Percentiles rank a stretch among this genome's conserved stretches.
These are phyloP conservation scores for Drosophila antonietae DNA, from an alignment of 2,888 invertebrate genomes.

Conservation along the genomic window DNA sequence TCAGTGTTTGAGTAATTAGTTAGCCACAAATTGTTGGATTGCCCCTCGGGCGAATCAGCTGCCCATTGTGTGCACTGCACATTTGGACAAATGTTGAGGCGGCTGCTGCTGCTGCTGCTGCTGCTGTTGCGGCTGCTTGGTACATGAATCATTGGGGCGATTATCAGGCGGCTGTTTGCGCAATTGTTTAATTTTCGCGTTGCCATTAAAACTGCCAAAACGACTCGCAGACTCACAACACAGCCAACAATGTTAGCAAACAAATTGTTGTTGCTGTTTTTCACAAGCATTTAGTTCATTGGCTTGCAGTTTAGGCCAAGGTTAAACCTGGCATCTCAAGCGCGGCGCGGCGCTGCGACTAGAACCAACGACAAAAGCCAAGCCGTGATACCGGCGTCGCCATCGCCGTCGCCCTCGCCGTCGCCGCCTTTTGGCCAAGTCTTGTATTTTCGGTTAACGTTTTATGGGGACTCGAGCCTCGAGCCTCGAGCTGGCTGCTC, in stretches of 20 bases:
- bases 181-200: conserved; percentile 81
- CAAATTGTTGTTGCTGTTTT: conserved; percentile 56
- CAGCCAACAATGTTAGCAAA: conserved; percentile 55
- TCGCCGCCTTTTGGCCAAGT: conserved; percentile 17
- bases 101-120: conserved; percentile 1
- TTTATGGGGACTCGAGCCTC: conserved; percentile 27
- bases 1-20: conserved; percentile 49
- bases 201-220: conserved; percentile 72
- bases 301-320: conserved; percentile 83
- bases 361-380: conserved; percentile 57
- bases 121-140: conserved; percentile 28
- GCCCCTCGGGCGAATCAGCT: conserved; percentile 47
- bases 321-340: conserved; percentile 72
- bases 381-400: conserved; percentile 50
- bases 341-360: conserved; percentile 64
- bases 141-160: conserved; percentile 72
- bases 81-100: conserved; percentile 41
- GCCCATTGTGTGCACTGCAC: conserved; percentile 40
- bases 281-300: conserved; percentile 82
- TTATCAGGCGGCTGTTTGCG: conserved; percentile 74
- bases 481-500: conserved; percentile 30
- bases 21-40: conserved; percentile 48
- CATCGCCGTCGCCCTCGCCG: conserved; percentile 9
- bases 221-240: conserved; percentile 31
- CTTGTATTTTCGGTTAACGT: conserved; percentile 30